Percentiles rank a stretch among this genome's conserved stretches.
Evolutionary conservation across 2,888 invertebrate genomes (phyloP).

Genomic region (Callinectes sapidus): DNA sequence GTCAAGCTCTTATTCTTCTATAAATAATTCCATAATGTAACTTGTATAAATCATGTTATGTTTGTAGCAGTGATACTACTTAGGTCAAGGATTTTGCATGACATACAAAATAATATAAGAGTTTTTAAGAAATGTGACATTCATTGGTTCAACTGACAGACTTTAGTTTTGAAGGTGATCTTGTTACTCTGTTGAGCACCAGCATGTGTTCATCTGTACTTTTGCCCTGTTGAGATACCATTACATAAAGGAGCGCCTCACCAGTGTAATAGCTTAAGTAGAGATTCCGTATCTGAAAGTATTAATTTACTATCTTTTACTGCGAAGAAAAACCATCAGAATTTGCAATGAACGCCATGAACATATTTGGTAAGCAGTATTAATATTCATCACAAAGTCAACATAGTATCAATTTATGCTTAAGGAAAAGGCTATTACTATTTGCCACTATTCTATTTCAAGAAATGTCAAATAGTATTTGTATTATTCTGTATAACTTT

Average conservation of each 20-base stretch:
- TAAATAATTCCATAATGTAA: not conserved
- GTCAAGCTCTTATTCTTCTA: not conserved
- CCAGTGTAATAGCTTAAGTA: not conserved
- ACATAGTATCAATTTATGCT: not conserved
- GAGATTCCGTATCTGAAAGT: not conserved
- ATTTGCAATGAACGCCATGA: not conserved
- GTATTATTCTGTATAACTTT: not conserved
- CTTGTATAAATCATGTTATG: not conserved
- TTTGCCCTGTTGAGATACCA: not conserved
- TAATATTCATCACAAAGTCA: not conserved
- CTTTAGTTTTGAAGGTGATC: not conserved
- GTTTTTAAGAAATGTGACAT: not conserved
- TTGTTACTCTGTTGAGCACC: not conserved
- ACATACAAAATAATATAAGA: not conserved
- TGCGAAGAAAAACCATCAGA: not conserved
- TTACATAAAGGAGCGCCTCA: not conserved
- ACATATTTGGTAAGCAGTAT: conserved; percentile 2
- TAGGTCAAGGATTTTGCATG: not conserved
- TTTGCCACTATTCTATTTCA: not conserved
- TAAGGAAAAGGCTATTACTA: not conserved
- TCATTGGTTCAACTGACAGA: not conserved
- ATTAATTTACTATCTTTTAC: not conserved
- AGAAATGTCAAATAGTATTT: not conserved
- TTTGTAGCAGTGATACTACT: not conserved
- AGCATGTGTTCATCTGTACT: not conserved